Evolutionary conservation across 2,113 vertebrate genomes (phyloP).

Genomic region (Aythya baeri): DNA sequence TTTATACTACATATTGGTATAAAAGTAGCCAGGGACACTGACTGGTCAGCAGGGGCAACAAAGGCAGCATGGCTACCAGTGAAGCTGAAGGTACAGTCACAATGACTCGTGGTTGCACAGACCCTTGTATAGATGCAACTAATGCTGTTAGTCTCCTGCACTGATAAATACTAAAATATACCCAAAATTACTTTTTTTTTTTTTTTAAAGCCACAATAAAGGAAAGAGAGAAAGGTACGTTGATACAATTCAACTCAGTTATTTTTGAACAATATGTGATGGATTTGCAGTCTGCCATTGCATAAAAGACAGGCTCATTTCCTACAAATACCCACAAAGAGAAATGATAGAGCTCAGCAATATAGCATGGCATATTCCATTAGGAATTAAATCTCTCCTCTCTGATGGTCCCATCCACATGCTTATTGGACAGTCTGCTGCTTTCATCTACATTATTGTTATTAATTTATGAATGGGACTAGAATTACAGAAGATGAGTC

Average conservation of each 20-base stretch:
- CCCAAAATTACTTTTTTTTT: background rate
- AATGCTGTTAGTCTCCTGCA: background rate
- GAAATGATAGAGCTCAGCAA: constrained; percentile 51
- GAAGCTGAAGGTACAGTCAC: background rate
- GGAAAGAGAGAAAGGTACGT: background rate
- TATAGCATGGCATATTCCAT: constrained; percentile 32
- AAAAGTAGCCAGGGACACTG: background rate
- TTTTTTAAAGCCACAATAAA: background rate
- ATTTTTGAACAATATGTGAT: constrained; percentile 54
- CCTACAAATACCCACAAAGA: constrained; percentile 57
- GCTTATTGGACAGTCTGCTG: constrained; percentile 65
- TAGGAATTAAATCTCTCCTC: constrained; percentile 67
- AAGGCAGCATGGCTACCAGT: background rate
- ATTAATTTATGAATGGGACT: constrained; percentile 76
- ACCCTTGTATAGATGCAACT: rapidly evolving
- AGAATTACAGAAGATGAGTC: constrained; percentile 70
- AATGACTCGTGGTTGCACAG: background rate
- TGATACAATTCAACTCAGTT: background rate
- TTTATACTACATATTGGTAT: too few species aligned
- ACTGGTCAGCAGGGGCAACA: background rate
- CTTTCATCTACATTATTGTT: constrained; percentile 78
- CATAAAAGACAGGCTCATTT: constrained; percentile 56
- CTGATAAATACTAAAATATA: background rate
- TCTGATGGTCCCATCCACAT: constrained; percentile 70
- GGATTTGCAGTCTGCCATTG: constrained; percentile 10